phyloP scores from a whole-genome alignment of 2,888 invertebrate genomes.

The Dynastes maya region DNA sequence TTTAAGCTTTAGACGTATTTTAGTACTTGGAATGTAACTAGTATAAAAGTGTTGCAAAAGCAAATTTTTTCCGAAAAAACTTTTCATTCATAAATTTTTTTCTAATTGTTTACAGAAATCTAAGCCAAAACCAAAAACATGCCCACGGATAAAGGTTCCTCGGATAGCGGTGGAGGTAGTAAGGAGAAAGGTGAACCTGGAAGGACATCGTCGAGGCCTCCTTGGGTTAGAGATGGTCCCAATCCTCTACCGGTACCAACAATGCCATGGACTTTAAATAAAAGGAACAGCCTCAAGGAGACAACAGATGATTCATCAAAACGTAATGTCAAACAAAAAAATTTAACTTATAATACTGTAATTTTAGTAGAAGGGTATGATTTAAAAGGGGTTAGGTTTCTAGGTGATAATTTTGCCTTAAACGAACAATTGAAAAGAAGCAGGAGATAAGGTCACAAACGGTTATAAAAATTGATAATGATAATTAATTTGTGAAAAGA shows the following conservation, averaged over 20 bases:
- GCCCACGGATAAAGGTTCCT: constrained; percentile 72
- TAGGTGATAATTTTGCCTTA: too few relatives aligned
- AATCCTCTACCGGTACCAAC: constrained; percentile 73
- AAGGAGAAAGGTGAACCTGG: constrained; percentile 71
- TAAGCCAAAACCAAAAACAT: constrained; percentile 67
- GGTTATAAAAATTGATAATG: too few relatives aligned
- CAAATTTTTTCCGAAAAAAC: too few relatives aligned
- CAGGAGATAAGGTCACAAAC: too few relatives aligned
- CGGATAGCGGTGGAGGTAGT: constrained; percentile 72
- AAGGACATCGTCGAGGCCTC: constrained; percentile 72
- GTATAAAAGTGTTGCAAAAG: too few relatives aligned
- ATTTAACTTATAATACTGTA: too few relatives aligned
- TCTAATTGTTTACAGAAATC: constrained; percentile 11
- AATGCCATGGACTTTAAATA: constrained; percentile 78
- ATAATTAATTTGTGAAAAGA: too few relatives aligned
- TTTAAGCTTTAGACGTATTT: too few relatives aligned
- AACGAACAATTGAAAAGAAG: too few relatives aligned
- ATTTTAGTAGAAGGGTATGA: too few relatives aligned
- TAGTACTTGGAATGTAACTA: background rate
- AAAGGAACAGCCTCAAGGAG: constrained; percentile 63
- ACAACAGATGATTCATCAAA: constrained; percentile 47
- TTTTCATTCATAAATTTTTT: background rate
- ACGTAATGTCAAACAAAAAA: constrained; percentile 23
- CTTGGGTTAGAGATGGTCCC: constrained; percentile 82
- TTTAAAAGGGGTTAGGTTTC: too few relatives aligned